Conservation (phyloP, 2,888 invertebrate genomes). For the Pristionchus japonicus region DNA sequence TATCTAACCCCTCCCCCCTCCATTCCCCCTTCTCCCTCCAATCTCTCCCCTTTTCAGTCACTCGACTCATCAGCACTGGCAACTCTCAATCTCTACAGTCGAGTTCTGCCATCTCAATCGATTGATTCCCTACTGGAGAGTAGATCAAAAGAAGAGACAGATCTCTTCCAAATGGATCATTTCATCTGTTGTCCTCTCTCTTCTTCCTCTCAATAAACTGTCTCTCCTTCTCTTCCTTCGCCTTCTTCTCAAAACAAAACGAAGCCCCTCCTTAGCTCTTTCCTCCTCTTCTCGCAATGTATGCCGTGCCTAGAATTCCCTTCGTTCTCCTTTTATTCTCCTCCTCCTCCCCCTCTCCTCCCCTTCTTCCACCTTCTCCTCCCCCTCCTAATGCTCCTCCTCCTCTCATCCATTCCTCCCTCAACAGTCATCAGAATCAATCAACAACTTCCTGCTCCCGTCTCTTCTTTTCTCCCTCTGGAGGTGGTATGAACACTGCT, state of each 20-base stretch:
- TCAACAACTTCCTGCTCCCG: constrained; percentile 34
- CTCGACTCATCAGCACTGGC: neutral
- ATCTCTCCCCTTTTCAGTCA: neutral
- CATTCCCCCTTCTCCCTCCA: neutral
- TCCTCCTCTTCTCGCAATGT: constrained; percentile 41
- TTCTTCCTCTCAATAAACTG: neutral
- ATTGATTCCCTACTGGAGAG: neutral
- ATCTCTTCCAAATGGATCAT: constrained; percentile 2
- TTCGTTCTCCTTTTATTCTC: neutral
- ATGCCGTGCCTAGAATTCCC: constrained; percentile 5
- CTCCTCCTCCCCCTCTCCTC: constrained; percentile 15
- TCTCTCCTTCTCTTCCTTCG: constrained; percentile 17
- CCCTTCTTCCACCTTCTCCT: constrained; percentile 21
- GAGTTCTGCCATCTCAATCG: constrained; percentile 19
- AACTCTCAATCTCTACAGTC: constrained; percentile 46
- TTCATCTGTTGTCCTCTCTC: constrained; percentile 7
- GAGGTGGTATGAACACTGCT: neutral
- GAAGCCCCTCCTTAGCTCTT: constrained; percentile 36
- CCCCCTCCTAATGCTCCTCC: constrained; percentile 30
- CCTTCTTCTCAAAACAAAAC: constrained; percentile 36
- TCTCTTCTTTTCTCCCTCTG: neutral
- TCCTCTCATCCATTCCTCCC: neutral
- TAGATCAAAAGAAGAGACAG: neutral
- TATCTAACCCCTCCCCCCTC: neutral
- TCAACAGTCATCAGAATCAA: constrained; percentile 34